A percentile compares a stretch with the other conserved stretches of the same genome.
Evolutionary conservation across 1,140 invertebrate genomes (phyloP).

Genomic region (Batillaria attramentaria): DNA sequence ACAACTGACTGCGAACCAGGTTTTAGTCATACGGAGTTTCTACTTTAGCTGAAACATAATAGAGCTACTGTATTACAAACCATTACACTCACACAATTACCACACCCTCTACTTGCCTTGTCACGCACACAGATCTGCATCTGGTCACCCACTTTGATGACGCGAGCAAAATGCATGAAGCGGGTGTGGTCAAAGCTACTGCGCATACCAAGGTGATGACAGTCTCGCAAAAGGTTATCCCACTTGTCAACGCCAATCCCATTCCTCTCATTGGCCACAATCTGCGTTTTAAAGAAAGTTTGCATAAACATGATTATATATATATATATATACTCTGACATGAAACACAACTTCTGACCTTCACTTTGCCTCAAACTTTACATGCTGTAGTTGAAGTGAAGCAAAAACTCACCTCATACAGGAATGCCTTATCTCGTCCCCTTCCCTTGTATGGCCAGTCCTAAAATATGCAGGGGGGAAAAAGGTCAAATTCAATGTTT

Average conservation of each 20-base stretch:
- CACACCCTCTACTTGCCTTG: conserved; percentile 65
- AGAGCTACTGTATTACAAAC: background rate
- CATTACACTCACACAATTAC: background rate
- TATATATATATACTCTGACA: background rate
- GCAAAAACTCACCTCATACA: conserved; percentile 47
- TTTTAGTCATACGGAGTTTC: no score
- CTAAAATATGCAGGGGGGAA: no score
- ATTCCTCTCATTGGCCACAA: conserved; percentile 78
- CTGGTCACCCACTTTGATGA: conserved; percentile 61
- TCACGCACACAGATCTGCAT: conserved; percentile 72
- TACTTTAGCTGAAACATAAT: no score
- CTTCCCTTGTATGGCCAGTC: conserved; percentile 41
- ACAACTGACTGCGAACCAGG: no score
- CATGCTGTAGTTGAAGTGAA: background rate
- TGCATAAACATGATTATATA: background rate
- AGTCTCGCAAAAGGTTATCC: conserved; percentile 81
- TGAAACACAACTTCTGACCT: background rate
- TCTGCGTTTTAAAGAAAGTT: conserved; percentile 66
- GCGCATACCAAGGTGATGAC: conserved; percentile 72
- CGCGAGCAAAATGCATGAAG: conserved; percentile 69
- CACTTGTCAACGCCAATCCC: conserved; percentile 83
- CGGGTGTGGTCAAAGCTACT: conserved; percentile 73
- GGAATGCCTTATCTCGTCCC: conserved; percentile 40
- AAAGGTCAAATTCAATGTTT: no score
- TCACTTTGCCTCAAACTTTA: no score